These are phyloP conservation scores for Cistogaster globosa DNA, from an alignment of 2,888 invertebrate species.

Conservation along the genomic window DNA sequence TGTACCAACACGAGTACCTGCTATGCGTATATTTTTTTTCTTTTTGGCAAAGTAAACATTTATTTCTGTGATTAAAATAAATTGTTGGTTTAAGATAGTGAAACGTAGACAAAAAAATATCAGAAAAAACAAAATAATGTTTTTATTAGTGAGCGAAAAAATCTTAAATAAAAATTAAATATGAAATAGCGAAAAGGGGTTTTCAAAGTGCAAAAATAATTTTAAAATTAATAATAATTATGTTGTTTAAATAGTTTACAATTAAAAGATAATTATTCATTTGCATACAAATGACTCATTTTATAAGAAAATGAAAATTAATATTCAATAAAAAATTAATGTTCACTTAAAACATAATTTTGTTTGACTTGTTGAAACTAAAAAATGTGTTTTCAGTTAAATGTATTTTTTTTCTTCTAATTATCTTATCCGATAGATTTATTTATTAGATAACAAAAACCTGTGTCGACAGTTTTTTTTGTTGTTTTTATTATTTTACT, in stretches of 20 bases:
- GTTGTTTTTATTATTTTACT: neutral
- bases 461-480: neutral
- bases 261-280: neutral
- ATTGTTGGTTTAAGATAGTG: too few relatives aligned
- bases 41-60: too few relatives aligned
- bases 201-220: neutral
- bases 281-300: neutral
- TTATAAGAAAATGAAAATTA: neutral
- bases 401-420: neutral
- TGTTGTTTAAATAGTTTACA: conserved; percentile 3
- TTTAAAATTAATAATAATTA: conserved; percentile 19
- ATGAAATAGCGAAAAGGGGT: too few relatives aligned
- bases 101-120: neutral
- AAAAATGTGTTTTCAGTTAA: neutral
- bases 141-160: neutral
- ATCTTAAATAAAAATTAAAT: too few relatives aligned
- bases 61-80: too few relatives aligned
- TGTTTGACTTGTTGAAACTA: neutral
- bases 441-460: neutral
- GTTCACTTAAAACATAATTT: neutral
- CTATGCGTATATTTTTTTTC: too few relatives aligned
- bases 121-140: neutral
- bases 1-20: too few relatives aligned
- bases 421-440: conserved; percentile 19
- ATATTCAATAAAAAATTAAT: neutral